These are phyloP conservation scores for Apis dorsata DNA, from an alignment of 1,140 invertebrate species.

Conservation along the genomic window DNA sequence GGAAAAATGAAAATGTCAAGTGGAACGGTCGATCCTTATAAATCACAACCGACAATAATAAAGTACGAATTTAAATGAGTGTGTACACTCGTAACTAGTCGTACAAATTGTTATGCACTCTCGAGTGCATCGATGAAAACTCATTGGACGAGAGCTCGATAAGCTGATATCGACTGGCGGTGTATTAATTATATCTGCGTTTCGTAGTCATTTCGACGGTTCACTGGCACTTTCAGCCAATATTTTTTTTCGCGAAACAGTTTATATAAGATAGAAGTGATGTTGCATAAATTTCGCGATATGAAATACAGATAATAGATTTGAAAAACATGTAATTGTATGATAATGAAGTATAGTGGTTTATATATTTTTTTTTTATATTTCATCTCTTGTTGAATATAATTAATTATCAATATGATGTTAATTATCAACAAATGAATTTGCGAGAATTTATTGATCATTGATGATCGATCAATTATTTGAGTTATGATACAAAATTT, in stretches of 20 bases:
- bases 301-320: too few relatives aligned
- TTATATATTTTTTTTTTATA: too few relatives aligned
- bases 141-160: slow-evolving; percentile 3
- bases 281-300: not conserved
- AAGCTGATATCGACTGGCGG: slow-evolving; percentile 23
- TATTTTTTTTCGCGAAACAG: not conserved
- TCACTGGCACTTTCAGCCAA: not conserved
- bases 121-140: slow-evolving; percentile 17
- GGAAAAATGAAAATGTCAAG: slow-evolving; percentile 29
- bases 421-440: too few relatives aligned
- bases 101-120: slow-evolving; percentile 9
- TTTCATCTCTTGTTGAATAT: too few relatives aligned
- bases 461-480: too few relatives aligned
- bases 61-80: not conserved
- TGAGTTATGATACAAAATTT: too few relatives aligned
- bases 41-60: slow-evolving; percentile 1
- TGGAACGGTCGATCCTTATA: not conserved
- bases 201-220: not conserved
- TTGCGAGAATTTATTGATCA: too few relatives aligned
- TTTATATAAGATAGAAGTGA: not conserved
- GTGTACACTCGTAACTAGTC: not conserved
- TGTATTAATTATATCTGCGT: not conserved
- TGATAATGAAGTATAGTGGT: too few relatives aligned
- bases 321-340: too few relatives aligned
- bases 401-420: too few relatives aligned